Percentiles rank a stretch among this genome's conserved stretches.
Conservation (phyloP, 2,888 invertebrate genomes). For the Rhagophthalmus giganteus region DNA sequence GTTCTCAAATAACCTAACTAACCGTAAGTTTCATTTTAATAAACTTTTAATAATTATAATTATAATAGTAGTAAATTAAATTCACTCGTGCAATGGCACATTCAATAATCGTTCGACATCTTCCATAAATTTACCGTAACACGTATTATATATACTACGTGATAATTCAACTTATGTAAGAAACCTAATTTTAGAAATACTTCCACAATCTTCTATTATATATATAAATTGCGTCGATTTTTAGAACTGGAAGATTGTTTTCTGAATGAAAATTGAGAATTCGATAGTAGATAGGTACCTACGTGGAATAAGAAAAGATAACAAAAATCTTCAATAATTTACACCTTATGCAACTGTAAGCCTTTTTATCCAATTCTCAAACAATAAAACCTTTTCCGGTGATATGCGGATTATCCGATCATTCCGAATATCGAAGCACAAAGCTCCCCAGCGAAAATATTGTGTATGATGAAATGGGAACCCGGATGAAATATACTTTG, state of each 20-base stretch:
- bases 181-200: constrained; percentile 7
- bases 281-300: too few relatives aligned
- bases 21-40: too few relatives aligned
- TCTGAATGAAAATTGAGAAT: constrained; percentile 11
- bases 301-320: constrained; percentile 7
- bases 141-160: too few relatives aligned
- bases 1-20: too few relatives aligned
- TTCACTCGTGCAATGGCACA: background rate
- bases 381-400: constrained; percentile 24
- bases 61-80: too few relatives aligned
- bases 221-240: constrained; percentile 4
- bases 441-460: constrained; percentile 28
- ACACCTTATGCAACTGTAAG: constrained; percentile 24
- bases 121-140: constrained; percentile 12
- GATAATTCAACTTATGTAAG: too few relatives aligned
- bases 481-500: constrained; percentile 7
- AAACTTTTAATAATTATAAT: too few relatives aligned
- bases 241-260: constrained; percentile 1
- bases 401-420: constrained; percentile 28
- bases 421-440: constrained; percentile 29
- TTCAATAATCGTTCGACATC: constrained; percentile 16
- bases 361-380: constrained; percentile 26
- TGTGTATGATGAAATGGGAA: constrained; percentile 30
- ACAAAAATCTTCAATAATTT: constrained; percentile 26
- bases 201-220: constrained; percentile 9